Evolutionary conservation across 2,888 invertebrate species (phyloP).

Genomic region (Hyles lineata): DNA sequence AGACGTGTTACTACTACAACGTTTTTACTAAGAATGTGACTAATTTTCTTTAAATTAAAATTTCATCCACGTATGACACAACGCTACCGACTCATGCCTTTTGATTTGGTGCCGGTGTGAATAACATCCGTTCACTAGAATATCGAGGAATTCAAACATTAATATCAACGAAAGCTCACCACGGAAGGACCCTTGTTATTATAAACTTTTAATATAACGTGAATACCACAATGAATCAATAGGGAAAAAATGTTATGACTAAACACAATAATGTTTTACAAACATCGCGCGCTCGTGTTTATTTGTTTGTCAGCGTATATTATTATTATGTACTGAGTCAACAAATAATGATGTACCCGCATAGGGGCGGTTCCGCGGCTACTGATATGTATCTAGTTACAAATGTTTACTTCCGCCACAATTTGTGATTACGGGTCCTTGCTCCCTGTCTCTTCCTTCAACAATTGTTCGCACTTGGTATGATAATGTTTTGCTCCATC

Average conservation of each 20-base stretch:
- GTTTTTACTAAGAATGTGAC: constrained; percentile 41
- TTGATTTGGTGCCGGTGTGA: constrained; percentile 21
- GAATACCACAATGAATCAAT: constrained; percentile 11
- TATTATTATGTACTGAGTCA: constrained; percentile 13
- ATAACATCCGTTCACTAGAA: constrained; percentile 31
- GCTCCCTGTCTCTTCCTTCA: constrained; percentile 6
- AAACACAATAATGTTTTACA: constrained; percentile 12
- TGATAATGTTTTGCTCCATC: neutral
- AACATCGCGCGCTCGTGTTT: constrained; percentile 11
- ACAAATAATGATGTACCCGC: constrained; percentile 15
- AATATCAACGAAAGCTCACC: constrained; percentile 2
- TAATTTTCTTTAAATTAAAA: constrained; percentile 38
- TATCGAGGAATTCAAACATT: constrained; percentile 17
- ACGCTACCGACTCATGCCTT: constrained; percentile 21
- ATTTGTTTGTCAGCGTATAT: constrained; percentile 7
- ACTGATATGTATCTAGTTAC: constrained; percentile 14
- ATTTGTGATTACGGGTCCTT: constrained; percentile 21
- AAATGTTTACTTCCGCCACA: constrained; percentile 27
- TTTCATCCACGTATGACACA: constrained; percentile 35
- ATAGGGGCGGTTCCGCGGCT: neutral
- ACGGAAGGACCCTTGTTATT: neutral
- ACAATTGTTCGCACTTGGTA: neutral
- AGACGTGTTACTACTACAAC: constrained; percentile 14
- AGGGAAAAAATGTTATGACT: constrained; percentile 16
- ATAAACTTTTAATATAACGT: constrained; percentile 1